These are phyloP conservation scores for Melinaea marsaeus DNA, from an alignment of 2,888 invertebrate genomes.

Conservation along the genomic window DNA sequence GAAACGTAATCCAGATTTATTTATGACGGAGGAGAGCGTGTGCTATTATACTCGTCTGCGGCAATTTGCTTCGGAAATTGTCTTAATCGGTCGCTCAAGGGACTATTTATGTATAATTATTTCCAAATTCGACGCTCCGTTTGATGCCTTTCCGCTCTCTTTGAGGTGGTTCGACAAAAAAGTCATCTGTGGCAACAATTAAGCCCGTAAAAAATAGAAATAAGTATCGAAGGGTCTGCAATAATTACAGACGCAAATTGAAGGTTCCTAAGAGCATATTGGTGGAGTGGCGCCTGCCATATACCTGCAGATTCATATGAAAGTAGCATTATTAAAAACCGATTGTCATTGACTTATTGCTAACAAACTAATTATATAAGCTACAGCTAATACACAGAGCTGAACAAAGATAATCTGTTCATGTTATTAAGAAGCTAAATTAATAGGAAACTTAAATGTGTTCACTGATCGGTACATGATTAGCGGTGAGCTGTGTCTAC, in stretches of 20 bases:
- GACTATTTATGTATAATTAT: slow-evolving; percentile 79
- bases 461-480: slow-evolving; percentile 55
- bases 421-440: slow-evolving; percentile 58
- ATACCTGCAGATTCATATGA: slow-evolving; percentile 68
- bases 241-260: slow-evolving; percentile 78
- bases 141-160: slow-evolving; percentile 79
- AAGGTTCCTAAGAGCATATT: slow-evolving; percentile 69
- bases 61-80: slow-evolving; percentile 78
- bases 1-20: slow-evolving; percentile 78
- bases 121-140: slow-evolving; percentile 78
- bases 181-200: slow-evolving; percentile 79
- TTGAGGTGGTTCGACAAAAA: slow-evolving; percentile 77
- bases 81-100: slow-evolving; percentile 79
- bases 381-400: not conserved
- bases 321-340: slow-evolving; percentile 26
- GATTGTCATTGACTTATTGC: slow-evolving; percentile 11
- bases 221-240: slow-evolving; percentile 78
- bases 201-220: slow-evolving; percentile 75
- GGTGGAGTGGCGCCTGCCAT: slow-evolving; percentile 68
- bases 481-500: slow-evolving; percentile 55
- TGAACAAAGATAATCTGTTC: slow-evolving; percentile 28
- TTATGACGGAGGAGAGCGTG: slow-evolving; percentile 74
- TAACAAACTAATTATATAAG: slow-evolving; percentile 8
- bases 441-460: slow-evolving; percentile 54
- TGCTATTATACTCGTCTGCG: slow-evolving; percentile 78